These are phyloP conservation scores for Tenebrio molitor DNA, from an alignment of 1,140 invertebrate species.

Conservation along the genomic window DNA sequence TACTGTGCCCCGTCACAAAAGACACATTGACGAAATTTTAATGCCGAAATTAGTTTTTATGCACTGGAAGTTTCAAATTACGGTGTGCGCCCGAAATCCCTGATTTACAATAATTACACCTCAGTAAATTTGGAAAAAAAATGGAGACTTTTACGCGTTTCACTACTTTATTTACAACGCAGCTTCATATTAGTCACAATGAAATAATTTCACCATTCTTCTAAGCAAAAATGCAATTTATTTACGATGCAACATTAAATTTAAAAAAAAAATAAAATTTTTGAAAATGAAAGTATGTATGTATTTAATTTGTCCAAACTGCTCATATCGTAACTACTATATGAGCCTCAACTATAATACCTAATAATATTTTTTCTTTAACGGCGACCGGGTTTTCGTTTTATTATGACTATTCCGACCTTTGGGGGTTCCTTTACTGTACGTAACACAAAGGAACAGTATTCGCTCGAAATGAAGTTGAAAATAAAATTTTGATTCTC, in stretches of 20 bases:
- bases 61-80: constrained; percentile 19
- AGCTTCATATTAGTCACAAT: neutral
- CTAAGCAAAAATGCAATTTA: too few relatives aligned
- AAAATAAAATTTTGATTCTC: neutral
- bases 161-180: constrained; percentile 1
- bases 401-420: neutral
- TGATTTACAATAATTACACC: constrained; percentile 13
- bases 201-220: constrained; percentile 1
- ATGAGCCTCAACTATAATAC: neutral
- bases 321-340: neutral
- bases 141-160: neutral
- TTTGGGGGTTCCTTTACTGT: neutral
- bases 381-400: neutral
- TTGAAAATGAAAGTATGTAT: too few relatives aligned
- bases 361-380: neutral
- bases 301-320: too few relatives aligned
- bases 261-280: too few relatives aligned
- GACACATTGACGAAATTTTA: constrained; percentile 39
- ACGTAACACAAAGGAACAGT: neutral
- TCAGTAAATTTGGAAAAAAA: neutral
- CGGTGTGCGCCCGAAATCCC: neutral
- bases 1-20: constrained; percentile 18
- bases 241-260: too few relatives aligned
- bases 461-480: neutral
- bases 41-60: constrained; percentile 32